Percentiles rank a stretch among this genome's conserved stretches.
Conservation (phyloP, 2,797 vertebrate genomes). For the Chelonia mydas region DNA sequence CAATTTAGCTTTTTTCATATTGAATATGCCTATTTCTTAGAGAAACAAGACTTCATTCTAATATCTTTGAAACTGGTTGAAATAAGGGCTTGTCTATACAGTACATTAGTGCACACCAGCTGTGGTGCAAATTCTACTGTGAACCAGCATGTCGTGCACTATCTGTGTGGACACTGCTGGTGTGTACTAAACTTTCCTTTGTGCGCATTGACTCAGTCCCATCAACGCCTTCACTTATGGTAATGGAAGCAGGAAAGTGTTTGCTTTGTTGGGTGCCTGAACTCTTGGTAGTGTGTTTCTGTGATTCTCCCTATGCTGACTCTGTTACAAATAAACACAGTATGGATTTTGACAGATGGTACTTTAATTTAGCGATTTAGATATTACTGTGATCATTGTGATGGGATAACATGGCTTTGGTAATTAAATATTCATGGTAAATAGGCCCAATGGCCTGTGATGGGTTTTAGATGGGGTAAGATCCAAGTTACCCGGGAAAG, state of each 20-base stretch:
- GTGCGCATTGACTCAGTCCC: neutral
- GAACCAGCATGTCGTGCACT: neutral
- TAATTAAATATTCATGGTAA: too few species aligned
- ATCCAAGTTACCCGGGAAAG: too few species aligned
- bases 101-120: neutral
- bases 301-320: neutral
- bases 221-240: neutral
- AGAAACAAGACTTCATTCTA: neutral
- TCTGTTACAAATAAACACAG: neutral
- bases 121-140: neutral
- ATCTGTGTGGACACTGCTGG: neutral
- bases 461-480: too few species aligned
- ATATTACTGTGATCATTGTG: neutral
- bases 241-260: neutral
- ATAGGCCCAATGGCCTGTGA: too few species aligned
- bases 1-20: neutral
- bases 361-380: neutral
- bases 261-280: neutral
- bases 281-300: neutral
- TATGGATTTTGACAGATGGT: neutral
- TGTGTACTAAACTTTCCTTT: neutral
- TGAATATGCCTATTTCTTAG: neutral
- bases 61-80: neutral
- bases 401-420: too few species aligned
- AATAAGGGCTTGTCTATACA: neutral